Evolutionary conservation across 1,140 invertebrate genomes (phyloP).

Genomic region (Thaumatotibia leucotreta): DNA sequence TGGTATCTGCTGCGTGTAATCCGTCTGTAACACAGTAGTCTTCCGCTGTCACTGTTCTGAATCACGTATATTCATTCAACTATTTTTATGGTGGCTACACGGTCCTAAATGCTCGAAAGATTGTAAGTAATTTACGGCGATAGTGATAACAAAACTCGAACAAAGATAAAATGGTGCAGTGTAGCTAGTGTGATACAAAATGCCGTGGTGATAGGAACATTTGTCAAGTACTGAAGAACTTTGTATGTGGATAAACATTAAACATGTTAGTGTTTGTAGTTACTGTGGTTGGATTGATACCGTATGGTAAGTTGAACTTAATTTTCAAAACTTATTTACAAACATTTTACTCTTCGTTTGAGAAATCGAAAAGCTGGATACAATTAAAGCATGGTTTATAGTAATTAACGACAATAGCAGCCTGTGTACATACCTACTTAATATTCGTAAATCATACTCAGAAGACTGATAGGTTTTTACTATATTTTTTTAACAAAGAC

Average conservation of each 20-base stretch:
- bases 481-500: too few species aligned
- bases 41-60: neutral
- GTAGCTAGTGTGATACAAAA: constrained; percentile 57
- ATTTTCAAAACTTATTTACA: neutral
- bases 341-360: neutral
- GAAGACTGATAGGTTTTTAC: too few species aligned
- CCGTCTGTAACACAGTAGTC: neutral
- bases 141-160: constrained; percentile 44
- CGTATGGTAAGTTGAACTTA: constrained; percentile 39
- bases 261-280: constrained; percentile 44
- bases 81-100: neutral
- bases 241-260: constrained; percentile 26
- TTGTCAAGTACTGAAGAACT: constrained; percentile 27
- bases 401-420: too few species aligned
- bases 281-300: constrained; percentile 33
- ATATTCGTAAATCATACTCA: too few species aligned
- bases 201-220: constrained; percentile 30
- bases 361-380: too few species aligned
- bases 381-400: too few species aligned
- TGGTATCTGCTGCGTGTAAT: constrained; percentile 17
- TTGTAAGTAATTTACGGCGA: constrained; percentile 54
- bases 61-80: neutral
- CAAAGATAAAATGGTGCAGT: constrained; percentile 46
- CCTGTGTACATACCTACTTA: too few species aligned
- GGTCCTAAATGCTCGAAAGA: neutral